Evolutionary conservation across 30 jellyfish, hydroid and myxozoan species (phyloP).

Genomic region (Aurelia coerulea): DNA sequence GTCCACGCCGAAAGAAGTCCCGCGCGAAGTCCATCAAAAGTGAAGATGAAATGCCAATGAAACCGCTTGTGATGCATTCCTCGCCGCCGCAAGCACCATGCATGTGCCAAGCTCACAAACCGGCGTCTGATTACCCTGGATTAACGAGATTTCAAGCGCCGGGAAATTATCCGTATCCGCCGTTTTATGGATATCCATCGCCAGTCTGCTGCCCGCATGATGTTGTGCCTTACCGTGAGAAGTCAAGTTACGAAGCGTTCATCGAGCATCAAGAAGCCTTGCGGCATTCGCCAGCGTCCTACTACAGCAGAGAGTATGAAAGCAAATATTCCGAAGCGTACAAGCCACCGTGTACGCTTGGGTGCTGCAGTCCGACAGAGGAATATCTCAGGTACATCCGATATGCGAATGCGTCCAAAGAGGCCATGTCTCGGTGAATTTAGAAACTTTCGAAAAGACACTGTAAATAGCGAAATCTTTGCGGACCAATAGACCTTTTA

Average conservation of each 20-base stretch:
- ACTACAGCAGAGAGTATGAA: constrained; percentile 38
- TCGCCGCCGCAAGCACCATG: constrained; percentile 34
- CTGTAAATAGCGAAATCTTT: too few relatives aligned
- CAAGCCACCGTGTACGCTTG: constrained; percentile 53
- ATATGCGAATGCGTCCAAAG: constrained; percentile 31
- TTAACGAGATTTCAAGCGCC: constrained; percentile 28
- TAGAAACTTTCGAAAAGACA: too few relatives aligned
- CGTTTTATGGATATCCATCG: constrained; percentile 20
- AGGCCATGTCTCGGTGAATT: constrained; percentile 21
- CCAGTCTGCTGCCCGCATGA: constrained; percentile 41
- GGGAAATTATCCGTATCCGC: constrained; percentile 21
- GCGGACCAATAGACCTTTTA: too few relatives aligned
- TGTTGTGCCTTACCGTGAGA: constrained; percentile 29
- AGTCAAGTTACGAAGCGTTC: constrained; percentile 17
- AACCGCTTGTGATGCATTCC: constrained; percentile 10
- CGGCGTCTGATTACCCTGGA: constrained; percentile 29
- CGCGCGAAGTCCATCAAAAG: constrained; percentile 47
- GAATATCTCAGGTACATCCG: constrained; percentile 39
- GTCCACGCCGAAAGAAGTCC: constrained; percentile 71
- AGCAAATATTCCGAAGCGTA: constrained; percentile 14
- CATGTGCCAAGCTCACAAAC: constrained; percentile 56
- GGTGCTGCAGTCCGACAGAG: constrained; percentile 69
- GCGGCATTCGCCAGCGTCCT: not conserved
- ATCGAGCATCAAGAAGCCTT: constrained; percentile 54
- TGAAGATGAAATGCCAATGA: constrained; percentile 11